Conservation (phyloP, 2,113 vertebrate genomes). For the Heptranchias perlo region DNA sequence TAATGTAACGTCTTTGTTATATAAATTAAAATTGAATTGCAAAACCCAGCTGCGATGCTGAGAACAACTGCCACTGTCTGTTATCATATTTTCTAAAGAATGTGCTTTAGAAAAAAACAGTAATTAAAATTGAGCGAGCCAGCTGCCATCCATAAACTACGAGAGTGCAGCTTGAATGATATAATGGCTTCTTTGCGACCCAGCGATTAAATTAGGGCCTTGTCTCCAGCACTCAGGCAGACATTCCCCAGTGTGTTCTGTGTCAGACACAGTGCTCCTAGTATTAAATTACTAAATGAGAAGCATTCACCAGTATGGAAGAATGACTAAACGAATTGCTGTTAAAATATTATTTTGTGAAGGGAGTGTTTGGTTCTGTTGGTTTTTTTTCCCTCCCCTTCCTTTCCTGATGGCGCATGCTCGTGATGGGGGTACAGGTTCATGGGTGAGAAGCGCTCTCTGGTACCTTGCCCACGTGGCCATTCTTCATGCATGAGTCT, state of each 20-base stretch:
- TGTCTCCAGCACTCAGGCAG: not conserved
- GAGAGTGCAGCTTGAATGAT: not conserved
- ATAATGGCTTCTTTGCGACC: conserved; percentile 12
- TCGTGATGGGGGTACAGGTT: not conserved
- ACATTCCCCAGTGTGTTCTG: not conserved
- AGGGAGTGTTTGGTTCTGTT: not conserved
- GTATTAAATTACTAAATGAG: conserved; percentile 21
- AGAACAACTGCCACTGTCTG: not conserved
- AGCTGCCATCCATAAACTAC: not conserved
- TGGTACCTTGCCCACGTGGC: not conserved
- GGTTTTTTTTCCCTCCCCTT: not conserved
- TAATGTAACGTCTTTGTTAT: not conserved
- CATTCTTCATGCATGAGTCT: not conserved
- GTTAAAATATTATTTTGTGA: conserved; percentile 18
- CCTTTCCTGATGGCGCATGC: not conserved
- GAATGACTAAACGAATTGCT: not conserved
- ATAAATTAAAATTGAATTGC: not conserved
- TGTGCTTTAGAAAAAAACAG: not conserved
- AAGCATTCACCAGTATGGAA: not conserved
- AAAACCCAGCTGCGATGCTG: conserved; percentile 18
- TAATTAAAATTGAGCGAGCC: conserved; percentile 19
- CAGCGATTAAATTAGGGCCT: conserved; percentile 2
- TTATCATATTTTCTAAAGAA: not conserved
- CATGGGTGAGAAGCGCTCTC: not conserved
- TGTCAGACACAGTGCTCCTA: not conserved